Percentiles rank a stretch among this genome's conserved stretches.
These are phyloP conservation scores for Rutpela maculata DNA, from an alignment of 2,888 invertebrate genomes.

Conservation along the genomic window DNA sequence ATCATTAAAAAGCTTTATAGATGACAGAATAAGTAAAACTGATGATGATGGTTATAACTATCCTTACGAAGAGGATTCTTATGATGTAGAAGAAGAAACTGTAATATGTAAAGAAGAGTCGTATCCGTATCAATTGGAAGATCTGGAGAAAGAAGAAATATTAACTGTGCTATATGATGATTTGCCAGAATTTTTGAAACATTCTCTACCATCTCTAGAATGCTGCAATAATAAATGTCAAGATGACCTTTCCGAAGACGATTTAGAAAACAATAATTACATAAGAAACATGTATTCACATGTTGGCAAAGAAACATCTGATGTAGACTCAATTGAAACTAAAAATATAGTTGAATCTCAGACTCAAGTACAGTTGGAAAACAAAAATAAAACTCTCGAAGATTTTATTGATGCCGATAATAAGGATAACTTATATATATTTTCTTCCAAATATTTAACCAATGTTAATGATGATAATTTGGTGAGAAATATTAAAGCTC, in stretches of 20 bases:
- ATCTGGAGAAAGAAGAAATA: neutral
- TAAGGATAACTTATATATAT: conserved; percentile 32
- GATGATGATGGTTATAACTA: neutral
- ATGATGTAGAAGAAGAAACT: neutral
- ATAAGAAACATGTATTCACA: conserved; percentile 13
- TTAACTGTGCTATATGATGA: conserved; percentile 13
- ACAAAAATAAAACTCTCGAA: neutral
- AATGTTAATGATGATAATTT: conserved; percentile 36
- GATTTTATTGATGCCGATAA: conserved; percentile 24
- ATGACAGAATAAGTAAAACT: conserved; percentile 20
- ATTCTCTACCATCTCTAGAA: conserved; percentile 14
- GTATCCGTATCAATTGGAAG: neutral
- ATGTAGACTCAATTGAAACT: neutral
- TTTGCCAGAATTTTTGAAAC: conserved; percentile 40
- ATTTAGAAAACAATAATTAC: conserved; percentile 28
- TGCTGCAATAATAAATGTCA: neutral
- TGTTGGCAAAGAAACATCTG: neutral
- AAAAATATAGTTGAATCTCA: neutral
- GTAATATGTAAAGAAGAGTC: neutral
- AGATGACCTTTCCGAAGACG: neutral
- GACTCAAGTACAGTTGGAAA: neutral
- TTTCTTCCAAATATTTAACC: conserved; percentile 42
- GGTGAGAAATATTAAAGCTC: conserved; percentile 17
- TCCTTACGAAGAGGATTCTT: neutral
- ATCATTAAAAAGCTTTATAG: conserved; percentile 21